Conservation (phyloP, 2,888 invertebrate species). For the Drosophila anceps region DNA sequence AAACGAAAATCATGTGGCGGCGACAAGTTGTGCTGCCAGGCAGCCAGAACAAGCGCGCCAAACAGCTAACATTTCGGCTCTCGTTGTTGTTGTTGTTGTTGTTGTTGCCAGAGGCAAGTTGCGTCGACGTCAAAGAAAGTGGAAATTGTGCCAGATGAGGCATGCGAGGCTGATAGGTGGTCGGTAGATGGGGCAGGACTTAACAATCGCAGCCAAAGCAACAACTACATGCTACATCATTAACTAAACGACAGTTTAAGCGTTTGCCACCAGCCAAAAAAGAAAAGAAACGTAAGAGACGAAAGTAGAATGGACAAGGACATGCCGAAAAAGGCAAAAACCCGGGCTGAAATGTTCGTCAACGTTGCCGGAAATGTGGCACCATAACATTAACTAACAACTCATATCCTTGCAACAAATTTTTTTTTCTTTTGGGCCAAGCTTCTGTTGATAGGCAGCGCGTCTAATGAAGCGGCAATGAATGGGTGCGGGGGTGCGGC, state of each 20-base stretch:
- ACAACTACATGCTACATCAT: constrained; percentile 76
- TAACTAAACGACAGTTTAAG: constrained; percentile 82
- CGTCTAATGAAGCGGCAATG: constrained; percentile 73
- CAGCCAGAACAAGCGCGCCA: constrained; percentile 20
- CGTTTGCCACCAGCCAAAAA: constrained; percentile 35
- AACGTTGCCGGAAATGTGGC: constrained; percentile 70
- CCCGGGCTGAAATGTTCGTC: constrained; percentile 16
- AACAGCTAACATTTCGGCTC: constrained; percentile 27
- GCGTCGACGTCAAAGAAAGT: constrained; percentile 55
- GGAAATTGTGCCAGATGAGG: constrained; percentile 63
- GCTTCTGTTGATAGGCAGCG: constrained; percentile 74
- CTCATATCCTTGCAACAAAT: constrained; percentile 75
- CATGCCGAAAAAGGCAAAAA: neutral
- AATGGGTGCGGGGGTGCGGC: constrained; percentile 9
- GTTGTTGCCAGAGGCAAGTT: constrained; percentile 43
- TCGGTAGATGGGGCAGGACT: constrained; percentile 1
- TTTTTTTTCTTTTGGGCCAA: constrained; percentile 20
- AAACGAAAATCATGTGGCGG: constrained; percentile 23
- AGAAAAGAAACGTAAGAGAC: constrained; percentile 4
- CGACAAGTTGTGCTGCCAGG: constrained; percentile 21
- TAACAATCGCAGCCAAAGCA: constrained; percentile 38
- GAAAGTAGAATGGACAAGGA: constrained; percentile 17
- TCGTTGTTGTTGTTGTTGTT: constrained; percentile 16
- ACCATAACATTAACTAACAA: constrained; percentile 82
- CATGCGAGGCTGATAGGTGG: constrained; percentile 21